Conservation (phyloP, 2,797 vertebrate species). For the Eulemur albifrons region DNA sequence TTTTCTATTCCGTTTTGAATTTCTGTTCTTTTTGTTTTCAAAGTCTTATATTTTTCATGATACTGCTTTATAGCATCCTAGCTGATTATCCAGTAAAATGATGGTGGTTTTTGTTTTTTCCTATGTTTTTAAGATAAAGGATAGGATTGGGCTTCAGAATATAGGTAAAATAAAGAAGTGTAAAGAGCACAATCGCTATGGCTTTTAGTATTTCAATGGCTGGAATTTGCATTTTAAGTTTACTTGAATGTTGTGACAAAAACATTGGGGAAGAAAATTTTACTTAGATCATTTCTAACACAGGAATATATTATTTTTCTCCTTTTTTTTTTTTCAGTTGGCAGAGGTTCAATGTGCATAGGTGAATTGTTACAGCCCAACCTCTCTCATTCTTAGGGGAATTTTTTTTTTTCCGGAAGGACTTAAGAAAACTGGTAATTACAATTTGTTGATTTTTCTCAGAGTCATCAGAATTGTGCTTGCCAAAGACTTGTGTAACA, state of each 20-base stretch:
- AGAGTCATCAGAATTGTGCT: background rate
- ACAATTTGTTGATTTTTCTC: conserved; percentile 40
- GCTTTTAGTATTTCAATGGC: background rate
- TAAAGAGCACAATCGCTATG: background rate
- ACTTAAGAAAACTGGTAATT: conserved; percentile 25
- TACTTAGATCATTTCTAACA: background rate
- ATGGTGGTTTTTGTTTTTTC: background rate
- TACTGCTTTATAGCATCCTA: background rate
- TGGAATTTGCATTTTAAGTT: background rate
- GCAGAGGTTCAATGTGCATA: background rate
- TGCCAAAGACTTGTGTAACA: background rate
- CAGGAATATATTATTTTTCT: background rate
- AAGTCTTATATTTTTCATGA: background rate
- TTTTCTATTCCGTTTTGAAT: background rate
- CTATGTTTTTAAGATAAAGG: background rate
- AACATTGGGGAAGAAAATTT: background rate
- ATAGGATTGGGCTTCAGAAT: background rate
- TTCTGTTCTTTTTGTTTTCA: background rate
- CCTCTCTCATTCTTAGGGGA: background rate
- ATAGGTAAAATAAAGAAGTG: background rate
- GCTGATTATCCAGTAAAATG: background rate
- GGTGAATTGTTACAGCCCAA: background rate
- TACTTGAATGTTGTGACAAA: background rate
- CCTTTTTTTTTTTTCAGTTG: background rate
- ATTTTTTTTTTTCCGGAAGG: background rate